Percentiles rank a stretch among this genome's conserved stretches.
Conservation (phyloP, 2,113 vertebrate species). For the Phaethon lepturus region DNA sequence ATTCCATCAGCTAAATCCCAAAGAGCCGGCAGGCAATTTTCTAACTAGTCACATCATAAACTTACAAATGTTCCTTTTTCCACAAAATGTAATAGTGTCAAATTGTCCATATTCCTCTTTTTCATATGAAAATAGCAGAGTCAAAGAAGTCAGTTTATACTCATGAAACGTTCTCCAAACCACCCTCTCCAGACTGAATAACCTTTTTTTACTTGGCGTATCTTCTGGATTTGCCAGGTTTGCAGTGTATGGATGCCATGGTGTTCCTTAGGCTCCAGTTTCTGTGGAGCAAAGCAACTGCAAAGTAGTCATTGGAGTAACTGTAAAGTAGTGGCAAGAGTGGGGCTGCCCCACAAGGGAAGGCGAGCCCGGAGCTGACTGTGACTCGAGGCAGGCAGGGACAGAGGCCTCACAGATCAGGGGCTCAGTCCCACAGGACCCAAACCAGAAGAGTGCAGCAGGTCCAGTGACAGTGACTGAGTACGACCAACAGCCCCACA, state of each 20-base stretch:
- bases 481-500: background rate
- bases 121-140: background rate
- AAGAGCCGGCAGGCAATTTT: background rate
- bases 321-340: background rate
- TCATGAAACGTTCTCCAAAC: background rate
- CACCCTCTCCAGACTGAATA: background rate
- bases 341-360: background rate
- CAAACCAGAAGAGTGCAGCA: background rate
- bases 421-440: background rate
- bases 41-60: background rate
- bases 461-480: background rate
- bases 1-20: background rate
- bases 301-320: background rate
- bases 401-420: background rate
- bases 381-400: background rate
- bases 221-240: background rate
- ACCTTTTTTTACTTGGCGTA: background rate
- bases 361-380: accelerated
- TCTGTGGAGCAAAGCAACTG: background rate
- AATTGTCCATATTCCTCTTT: background rate
- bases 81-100: background rate
- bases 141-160: background rate
- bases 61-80: background rate
- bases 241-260: background rate
- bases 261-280: background rate